These are phyloP conservation scores for Nothura maculosa DNA, from an alignment of 2,797 vertebrate genomes.

Conservation along the genomic window DNA sequence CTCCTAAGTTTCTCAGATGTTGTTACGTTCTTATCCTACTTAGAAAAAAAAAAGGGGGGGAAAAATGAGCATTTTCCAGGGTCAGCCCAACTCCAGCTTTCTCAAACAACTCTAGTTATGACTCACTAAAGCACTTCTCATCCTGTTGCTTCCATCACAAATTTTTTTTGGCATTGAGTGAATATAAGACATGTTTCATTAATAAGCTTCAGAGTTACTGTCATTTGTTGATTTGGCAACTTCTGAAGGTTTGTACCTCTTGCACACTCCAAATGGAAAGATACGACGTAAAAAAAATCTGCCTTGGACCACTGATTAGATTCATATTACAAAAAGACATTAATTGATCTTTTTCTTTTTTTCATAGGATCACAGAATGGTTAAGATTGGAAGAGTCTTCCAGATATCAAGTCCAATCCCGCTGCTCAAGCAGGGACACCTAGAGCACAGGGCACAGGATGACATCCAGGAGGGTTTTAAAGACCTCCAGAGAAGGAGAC, in stretches of 20 bases:
- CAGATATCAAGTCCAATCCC: too few species aligned
- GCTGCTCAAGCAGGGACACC: too few species aligned
- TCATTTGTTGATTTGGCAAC: background rate
- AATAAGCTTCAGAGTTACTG: background rate
- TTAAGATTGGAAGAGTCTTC: too few species aligned
- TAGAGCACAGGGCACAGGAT: too few species aligned
- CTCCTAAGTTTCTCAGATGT: background rate
- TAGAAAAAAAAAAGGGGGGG: background rate
- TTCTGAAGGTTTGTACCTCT: background rate
- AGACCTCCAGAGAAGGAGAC: too few species aligned
- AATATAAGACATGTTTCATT: background rate
- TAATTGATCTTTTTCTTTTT: background rate
- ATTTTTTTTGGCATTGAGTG: background rate
- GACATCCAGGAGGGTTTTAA: too few species aligned
- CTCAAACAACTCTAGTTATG: background rate
- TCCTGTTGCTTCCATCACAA: background rate
- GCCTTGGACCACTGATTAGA: background rate
- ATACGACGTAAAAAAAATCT: background rate
- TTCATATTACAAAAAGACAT: background rate
- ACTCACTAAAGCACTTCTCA: background rate
- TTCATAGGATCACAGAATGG: too few species aligned
- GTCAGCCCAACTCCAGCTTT: background rate
- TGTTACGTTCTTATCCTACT: too few species aligned
- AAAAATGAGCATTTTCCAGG: background rate
- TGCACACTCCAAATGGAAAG: background rate